Evolutionary conservation across 2,797 vertebrate genomes (phyloP).

Genomic region (Sebastes reedi): DNA sequence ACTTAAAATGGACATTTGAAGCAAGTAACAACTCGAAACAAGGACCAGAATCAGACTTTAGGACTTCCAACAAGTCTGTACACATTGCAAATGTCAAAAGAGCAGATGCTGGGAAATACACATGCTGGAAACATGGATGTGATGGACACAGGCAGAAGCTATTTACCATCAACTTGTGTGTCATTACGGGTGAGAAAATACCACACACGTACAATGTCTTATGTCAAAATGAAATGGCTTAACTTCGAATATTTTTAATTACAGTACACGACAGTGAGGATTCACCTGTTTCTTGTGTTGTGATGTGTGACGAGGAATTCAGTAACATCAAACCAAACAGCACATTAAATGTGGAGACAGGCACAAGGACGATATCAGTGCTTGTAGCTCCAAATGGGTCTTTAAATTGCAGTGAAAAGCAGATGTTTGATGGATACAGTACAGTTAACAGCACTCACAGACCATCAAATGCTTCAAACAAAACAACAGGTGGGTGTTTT

Average conservation of each 20-base stretch:
- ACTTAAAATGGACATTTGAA: slow-evolving; percentile 48
- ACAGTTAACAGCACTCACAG: not conserved
- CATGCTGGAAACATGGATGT: slow-evolving; percentile 44
- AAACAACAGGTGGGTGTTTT: slow-evolving; percentile 35
- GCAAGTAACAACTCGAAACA: not conserved
- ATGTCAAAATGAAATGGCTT: not conserved
- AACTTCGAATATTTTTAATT: not conserved
- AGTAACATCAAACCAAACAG: not conserved
- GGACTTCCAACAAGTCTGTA: slow-evolving; percentile 17
- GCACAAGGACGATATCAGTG: slow-evolving; percentile 2
- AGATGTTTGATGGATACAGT: not conserved
- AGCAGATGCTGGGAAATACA: slow-evolving; percentile 55
- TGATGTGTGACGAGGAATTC: slow-evolving; percentile 30
- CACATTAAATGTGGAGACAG: not conserved
- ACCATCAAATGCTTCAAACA: not conserved
- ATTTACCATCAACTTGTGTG: slow-evolving; percentile 40
- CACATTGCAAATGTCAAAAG: slow-evolving; percentile 21
- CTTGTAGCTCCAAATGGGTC: not conserved
- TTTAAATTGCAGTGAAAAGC: slow-evolving; percentile 29
- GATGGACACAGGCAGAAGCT: not conserved
- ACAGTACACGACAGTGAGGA: slow-evolving; percentile 5
- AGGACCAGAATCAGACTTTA: not conserved
- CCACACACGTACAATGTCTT: not conserved
- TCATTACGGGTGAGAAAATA: slow-evolving; percentile 38
- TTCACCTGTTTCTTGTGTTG: slow-evolving; percentile 34